These are phyloP conservation scores for Eptatretus atami DNA, from an alignment of 2,797 vertebrate genomes.

Conservation along the genomic window DNA sequence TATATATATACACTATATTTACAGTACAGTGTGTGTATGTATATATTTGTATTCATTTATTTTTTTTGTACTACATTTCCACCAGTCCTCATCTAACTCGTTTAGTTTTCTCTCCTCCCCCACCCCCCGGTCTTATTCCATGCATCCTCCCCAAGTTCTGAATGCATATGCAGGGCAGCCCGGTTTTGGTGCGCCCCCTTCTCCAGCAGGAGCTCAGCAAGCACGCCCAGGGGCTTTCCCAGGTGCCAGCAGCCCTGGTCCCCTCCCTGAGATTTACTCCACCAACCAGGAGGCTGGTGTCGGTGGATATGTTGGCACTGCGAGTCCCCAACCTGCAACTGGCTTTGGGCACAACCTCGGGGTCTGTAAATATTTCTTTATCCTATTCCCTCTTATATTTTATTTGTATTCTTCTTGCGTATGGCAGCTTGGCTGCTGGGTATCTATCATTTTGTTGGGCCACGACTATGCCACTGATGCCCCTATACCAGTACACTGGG, in stretches of 20 bases:
- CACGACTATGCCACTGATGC: too few relatives aligned
- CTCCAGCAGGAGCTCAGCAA: conserved; percentile 62
- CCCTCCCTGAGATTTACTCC: conserved; percentile 70
- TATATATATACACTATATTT: too few relatives aligned
- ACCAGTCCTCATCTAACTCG: background rate
- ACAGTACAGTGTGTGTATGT: too few relatives aligned
- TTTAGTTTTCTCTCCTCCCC: background rate
- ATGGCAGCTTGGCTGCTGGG: too few relatives aligned
- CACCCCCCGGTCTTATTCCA: background rate
- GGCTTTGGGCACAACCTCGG: conserved; percentile 75
- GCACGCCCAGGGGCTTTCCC: conserved; percentile 76
- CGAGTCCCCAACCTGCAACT: conserved; percentile 80
- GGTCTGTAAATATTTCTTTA: conserved; percentile 14
- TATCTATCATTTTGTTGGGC: too few relatives aligned
- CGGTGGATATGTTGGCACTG: conserved; percentile 92
- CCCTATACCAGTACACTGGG: too few relatives aligned
- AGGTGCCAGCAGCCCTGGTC: conserved; percentile 80
- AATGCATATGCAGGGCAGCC: conserved; percentile 84
- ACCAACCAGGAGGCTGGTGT: conserved; percentile 80
- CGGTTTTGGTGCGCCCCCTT: conserved; percentile 50
- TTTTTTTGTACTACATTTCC: background rate
- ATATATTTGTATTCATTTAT: too few relatives aligned
- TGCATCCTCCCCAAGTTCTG: conserved; percentile 21
- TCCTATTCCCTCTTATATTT: too few relatives aligned
- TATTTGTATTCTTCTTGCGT: too few relatives aligned